Evolutionary conservation across 1,140 invertebrate species (phyloP).

Genomic region (Apocrypta bakeri): DNA sequence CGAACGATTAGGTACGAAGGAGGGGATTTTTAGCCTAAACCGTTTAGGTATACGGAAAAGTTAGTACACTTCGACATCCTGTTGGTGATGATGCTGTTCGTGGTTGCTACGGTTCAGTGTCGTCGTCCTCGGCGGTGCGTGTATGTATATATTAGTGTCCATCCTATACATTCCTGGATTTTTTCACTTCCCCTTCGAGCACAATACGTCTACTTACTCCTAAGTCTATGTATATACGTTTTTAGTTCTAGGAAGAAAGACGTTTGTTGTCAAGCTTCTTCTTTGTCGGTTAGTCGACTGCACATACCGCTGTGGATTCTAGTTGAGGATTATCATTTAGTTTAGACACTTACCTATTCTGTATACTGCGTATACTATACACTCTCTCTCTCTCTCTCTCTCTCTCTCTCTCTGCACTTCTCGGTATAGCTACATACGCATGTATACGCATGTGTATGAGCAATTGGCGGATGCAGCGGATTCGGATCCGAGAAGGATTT

Average conservation of each 20-base stretch:
- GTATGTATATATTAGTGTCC: neutral
- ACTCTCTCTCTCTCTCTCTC: too few relatives aligned
- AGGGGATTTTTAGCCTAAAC: too few relatives aligned
- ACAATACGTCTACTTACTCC: too few relatives aligned
- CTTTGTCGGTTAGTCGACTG: neutral
- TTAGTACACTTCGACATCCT: neutral
- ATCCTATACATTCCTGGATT: too few relatives aligned
- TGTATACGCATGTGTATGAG: too few relatives aligned
- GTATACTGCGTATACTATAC: neutral
- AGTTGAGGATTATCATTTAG: too few relatives aligned
- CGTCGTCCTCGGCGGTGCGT: neutral
- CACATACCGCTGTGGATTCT: too few relatives aligned
- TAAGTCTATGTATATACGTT: neutral
- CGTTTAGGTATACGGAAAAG: too few relatives aligned
- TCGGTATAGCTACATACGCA: neutral
- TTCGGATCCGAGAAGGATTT: neutral
- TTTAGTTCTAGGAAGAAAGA: neutral
- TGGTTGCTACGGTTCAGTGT: neutral
- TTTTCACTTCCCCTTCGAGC: too few relatives aligned
- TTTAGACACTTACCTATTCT: neutral
- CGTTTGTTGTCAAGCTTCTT: neutral
- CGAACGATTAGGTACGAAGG: neutral
- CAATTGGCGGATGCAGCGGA: neutral
- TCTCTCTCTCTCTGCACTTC: too few relatives aligned
- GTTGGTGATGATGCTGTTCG: neutral